Evolutionary conservation across 2,888 invertebrate genomes (phyloP).

Genomic region (Clivina fossor): DNA sequence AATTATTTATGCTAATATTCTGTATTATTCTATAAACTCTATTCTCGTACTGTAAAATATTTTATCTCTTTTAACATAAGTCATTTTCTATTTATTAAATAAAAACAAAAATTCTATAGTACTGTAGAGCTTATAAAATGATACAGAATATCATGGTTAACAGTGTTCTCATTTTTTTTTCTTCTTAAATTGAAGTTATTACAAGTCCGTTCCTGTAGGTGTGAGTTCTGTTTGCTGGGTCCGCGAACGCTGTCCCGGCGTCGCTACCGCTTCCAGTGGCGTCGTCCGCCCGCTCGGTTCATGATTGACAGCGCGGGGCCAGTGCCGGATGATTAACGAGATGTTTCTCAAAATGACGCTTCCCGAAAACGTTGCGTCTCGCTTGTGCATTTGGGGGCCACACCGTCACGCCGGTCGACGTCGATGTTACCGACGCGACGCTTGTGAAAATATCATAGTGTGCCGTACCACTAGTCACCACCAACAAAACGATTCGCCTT

Average conservation of each 20-base stretch:
- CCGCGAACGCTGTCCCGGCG: constrained; percentile 9
- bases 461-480: too few relatives aligned
- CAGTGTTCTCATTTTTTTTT: too few relatives aligned
- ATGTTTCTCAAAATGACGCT: constrained; percentile 54
- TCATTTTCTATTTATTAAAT: too few relatives aligned
- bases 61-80: too few relatives aligned
- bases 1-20: too few relatives aligned
- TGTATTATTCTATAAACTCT: too few relatives aligned
- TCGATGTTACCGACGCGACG: too few relatives aligned
- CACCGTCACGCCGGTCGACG: constrained; percentile 7
- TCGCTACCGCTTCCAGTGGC: neutral
- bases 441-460: constrained; percentile 34
- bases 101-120: too few relatives aligned
- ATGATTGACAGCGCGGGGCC: constrained; percentile 54
- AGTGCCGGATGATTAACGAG: constrained; percentile 53
- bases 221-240: neutral
- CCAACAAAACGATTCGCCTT: constrained; percentile 23
- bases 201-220: constrained; percentile 14
- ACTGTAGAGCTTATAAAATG: too few relatives aligned
- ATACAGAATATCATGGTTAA: too few relatives aligned
- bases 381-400: constrained; percentile 2
- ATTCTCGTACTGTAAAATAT: too few relatives aligned
- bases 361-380: constrained; percentile 47
- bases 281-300: constrained; percentile 29
- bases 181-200: too few relatives aligned